Percentiles rank a stretch among this genome's conserved stretches.
These are phyloP conservation scores for Aphidius colemani DNA, from an alignment of 2,888 invertebrate species.

Conservation along the genomic window DNA sequence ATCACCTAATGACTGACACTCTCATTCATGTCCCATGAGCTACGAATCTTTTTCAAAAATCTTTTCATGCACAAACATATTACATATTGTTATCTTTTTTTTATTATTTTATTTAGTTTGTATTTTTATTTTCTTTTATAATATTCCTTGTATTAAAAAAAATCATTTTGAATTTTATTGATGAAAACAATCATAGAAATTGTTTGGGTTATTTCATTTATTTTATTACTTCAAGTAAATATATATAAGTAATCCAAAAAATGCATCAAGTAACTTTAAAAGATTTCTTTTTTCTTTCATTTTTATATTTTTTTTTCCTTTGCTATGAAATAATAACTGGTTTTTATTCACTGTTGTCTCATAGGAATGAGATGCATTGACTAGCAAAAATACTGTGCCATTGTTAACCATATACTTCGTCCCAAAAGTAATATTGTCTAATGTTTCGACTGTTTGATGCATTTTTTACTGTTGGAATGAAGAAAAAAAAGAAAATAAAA, in stretches of 20 bases:
- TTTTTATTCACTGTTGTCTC: constrained; percentile 5
- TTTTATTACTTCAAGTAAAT: too few species aligned
- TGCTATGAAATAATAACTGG: too few species aligned
- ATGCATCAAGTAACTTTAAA: too few species aligned
- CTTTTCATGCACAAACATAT: constrained; percentile 15
- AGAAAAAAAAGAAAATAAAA: constrained; percentile 25
- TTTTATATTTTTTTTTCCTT: too few species aligned
- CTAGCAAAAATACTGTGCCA: constrained; percentile 20
- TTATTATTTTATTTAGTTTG: not conserved
- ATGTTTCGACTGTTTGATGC: constrained; percentile 38
- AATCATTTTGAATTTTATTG: too few species aligned
- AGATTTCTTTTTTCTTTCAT: too few species aligned
- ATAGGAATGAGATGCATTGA: constrained; percentile 23
- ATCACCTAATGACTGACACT: constrained; percentile 48
- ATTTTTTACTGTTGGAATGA: constrained; percentile 22
- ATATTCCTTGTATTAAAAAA: too few species aligned
- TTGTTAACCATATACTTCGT: constrained; percentile 31
- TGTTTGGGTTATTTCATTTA: too few species aligned
- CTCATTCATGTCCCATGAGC: constrained; percentile 27
- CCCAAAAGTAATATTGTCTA: constrained; percentile 49
- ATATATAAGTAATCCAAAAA: too few species aligned
- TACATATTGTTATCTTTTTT: constrained; percentile 15
- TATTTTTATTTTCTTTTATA: too few species aligned
- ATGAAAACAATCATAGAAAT: too few species aligned
- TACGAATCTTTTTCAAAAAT: constrained; percentile 13